Conservation (phyloP, 2,113 vertebrate species). For the Cettia cetti region DNA sequence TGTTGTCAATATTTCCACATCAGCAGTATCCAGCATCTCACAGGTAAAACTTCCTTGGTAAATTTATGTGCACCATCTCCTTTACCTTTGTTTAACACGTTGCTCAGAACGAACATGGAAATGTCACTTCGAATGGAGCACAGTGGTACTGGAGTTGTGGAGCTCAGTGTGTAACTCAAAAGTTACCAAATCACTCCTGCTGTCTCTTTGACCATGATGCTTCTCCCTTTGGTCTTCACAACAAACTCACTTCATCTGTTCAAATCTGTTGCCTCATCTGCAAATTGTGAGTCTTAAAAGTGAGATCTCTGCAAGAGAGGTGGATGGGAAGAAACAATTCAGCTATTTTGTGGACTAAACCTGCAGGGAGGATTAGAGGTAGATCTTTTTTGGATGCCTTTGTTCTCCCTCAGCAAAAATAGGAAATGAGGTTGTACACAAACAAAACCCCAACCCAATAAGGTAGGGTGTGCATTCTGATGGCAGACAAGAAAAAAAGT, state of each 20-base stretch:
- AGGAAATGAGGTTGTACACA: not conserved
- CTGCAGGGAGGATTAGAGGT: not conserved
- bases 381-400: not conserved
- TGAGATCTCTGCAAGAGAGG: not conserved
- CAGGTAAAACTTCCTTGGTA: constrained; percentile 71
- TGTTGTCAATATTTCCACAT: constrained; percentile 75
- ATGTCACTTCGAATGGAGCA: not conserved
- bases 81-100: not conserved
- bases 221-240: not conserved
- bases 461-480: not conserved
- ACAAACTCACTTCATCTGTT: not conserved
- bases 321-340: not conserved
- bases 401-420: not conserved
- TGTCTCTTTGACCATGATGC: not conserved
- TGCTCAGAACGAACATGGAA: not conserved
- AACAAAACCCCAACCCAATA: not conserved
- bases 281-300: not conserved
- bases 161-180: not conserved
- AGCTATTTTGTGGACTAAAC: not conserved
- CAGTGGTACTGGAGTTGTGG: not conserved
- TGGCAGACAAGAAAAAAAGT: not conserved
- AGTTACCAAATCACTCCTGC: not conserved
- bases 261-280: not conserved
- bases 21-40: constrained; percentile 78
- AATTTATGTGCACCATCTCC: not conserved